Evolutionary conservation across 1,140 invertebrate species (phyloP).

Genomic region (Oryzaephilus surinamensis): DNA sequence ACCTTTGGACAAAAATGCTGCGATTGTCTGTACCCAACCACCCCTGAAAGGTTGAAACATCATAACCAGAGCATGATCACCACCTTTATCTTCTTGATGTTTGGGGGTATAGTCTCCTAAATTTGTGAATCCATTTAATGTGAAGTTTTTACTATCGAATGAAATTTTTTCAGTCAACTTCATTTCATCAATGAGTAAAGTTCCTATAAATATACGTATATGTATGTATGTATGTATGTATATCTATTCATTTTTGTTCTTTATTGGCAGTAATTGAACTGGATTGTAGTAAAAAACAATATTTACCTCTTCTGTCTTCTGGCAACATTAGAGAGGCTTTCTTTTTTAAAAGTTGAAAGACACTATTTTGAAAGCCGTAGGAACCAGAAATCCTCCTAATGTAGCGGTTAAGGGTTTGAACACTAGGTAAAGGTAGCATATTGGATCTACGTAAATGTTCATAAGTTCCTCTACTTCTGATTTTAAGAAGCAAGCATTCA

Average conservation of each 20-base stretch:
- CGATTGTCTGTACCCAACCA: background rate
- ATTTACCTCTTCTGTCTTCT: background rate
- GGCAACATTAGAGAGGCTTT: background rate
- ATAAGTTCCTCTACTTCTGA: background rate
- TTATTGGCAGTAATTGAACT: too few species aligned
- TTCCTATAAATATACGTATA: background rate
- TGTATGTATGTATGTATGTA: background rate
- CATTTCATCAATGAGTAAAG: background rate
- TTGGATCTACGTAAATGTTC: background rate
- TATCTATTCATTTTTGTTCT: too few species aligned
- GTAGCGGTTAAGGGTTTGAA: background rate
- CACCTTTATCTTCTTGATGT: background rate
- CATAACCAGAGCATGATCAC: slow-evolving; percentile 3
- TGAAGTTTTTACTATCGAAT: background rate
- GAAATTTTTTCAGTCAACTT: background rate
- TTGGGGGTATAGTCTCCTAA: slow-evolving; percentile 1
- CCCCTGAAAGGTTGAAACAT: slow-evolving; percentile 5
- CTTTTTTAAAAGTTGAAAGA: background rate
- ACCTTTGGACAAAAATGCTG: slow-evolving; percentile 1
- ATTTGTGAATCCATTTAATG: background rate
- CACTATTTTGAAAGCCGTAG: background rate
- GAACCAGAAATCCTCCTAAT: background rate
- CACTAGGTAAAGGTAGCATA: background rate
- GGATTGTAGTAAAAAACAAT: too few species aligned
- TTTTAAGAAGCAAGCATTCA: too few species aligned